Conservation (phyloP, 1,140 invertebrate species). For the Drosophila sulfurigaster region DNA sequence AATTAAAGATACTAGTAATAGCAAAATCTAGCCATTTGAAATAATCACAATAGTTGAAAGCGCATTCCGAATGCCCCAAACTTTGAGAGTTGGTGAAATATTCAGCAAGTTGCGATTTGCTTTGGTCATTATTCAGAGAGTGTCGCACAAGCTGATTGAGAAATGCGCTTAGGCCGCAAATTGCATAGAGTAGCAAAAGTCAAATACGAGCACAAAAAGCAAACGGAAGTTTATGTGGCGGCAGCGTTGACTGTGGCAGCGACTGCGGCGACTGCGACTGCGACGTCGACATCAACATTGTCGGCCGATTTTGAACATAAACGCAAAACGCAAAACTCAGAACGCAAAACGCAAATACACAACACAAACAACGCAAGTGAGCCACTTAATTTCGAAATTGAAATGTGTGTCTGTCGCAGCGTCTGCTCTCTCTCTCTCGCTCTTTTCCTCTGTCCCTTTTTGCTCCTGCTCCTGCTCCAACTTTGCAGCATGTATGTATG, state of each 20-base stretch:
- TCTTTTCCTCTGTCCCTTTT: background rate
- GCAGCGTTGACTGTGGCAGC: conserved; percentile 3
- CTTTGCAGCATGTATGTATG: too few relatives aligned
- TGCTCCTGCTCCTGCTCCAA: background rate
- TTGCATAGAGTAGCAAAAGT: conserved; percentile 40
- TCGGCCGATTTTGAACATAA: conserved; percentile 55
- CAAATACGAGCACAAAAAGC: conserved; percentile 54
- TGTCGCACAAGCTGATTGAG: background rate
- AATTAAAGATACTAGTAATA: too few relatives aligned
- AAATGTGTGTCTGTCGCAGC: conserved; percentile 56
- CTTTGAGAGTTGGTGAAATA: background rate
- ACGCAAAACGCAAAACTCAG: conserved; percentile 48
- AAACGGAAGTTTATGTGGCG: conserved; percentile 69
- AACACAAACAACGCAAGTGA: conserved; percentile 60
- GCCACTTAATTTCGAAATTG: conserved; percentile 82
- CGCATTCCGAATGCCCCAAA: background rate
- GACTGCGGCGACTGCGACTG: background rate
- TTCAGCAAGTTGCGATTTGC: background rate
- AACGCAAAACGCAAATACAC: conserved; percentile 47
- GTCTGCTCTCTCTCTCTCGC: background rate
- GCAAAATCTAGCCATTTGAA: too few relatives aligned
- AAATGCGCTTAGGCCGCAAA: background rate
- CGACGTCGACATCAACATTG: conserved; percentile 14
- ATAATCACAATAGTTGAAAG: background rate
- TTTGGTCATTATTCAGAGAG: background rate